Evolutionary conservation across 2,888 invertebrate genomes (phyloP), one percentile per base, ranked within the genome.

Genomic region (Meliscaeva auricollis): DNA sequence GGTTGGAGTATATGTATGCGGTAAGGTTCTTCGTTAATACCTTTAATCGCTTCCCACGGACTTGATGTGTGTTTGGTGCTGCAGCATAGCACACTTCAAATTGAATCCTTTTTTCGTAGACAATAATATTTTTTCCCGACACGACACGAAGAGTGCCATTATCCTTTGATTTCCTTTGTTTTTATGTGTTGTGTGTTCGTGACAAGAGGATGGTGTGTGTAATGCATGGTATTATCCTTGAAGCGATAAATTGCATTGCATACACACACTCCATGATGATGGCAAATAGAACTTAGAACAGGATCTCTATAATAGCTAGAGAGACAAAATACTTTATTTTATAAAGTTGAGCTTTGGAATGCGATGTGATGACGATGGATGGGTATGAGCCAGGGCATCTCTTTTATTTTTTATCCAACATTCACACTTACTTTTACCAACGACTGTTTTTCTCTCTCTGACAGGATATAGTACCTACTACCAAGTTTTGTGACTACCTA

Each of bases 171-270:
- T 80, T 80, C 62, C 46, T 73, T 80, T 80, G 75, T 80, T 80
- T 85, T 80, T 69, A 50, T 68, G 8, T 58, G 17, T 38, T 35
- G 4, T 22, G 17, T 64, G 76, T 76, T 75, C 79, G 60, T 75
- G 84, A 68, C 85, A 80, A 75, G 72, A 70, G 73, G 32, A 56
- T 44, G 48, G 50, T 66, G 48, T 50, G 68, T 80, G 85, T 80
- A 85, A 76, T 80, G 54, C 75, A 58, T 48, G 50, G 68, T 68
- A 76, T 84, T 84, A 80, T 85, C 84, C 84, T 73, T 85, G 76
- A 85, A 80, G 80, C 76, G 80, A 73, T 72, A 80, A 85, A 85
- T 85, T 85, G 80, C 84, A 80, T 72, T 76, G 75, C 75, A 74
- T 58, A 83, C 11, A 35, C 22, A 54, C 54, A 35, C 30, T 11